Evolutionary conservation across 2,113 vertebrate genomes (phyloP), one percentile per base, ranked within the genome.

Genomic region (Gopherus evgoodei): DNA sequence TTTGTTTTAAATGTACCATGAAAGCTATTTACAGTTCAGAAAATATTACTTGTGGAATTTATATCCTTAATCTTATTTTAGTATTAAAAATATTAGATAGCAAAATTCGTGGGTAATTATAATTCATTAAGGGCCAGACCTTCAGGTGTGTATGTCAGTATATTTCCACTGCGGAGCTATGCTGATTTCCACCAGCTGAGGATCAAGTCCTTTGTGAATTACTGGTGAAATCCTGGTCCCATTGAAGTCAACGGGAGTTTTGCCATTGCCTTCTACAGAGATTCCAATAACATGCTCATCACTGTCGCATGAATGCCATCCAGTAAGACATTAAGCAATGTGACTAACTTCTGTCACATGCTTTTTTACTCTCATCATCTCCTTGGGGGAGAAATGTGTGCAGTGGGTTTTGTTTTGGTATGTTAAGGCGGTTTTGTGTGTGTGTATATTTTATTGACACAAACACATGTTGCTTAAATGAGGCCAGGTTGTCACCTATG

Each of bases 251-350:
- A 86, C 31, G 35, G 24, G 56, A 59, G 75, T 90, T 93, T 94
- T 89, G 85, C 76, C 89, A 83, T 21, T 93, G 81, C 50, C 24
- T 94, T 90, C 53, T 88, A 88, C 38, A 31, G 24, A 88, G 44
- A 29, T 53, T 81, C 59, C 76, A 78, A 54, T 27, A 82, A 62
- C 12, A 59, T 56, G 21, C 59, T 52, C 22, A 86, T 92, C 81
- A 22, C 69, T 90, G 82, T 72, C n/a, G 53, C 75, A 50, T 11
- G 24, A 89, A 89, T 84, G 69, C 54, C 78, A 81, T 90, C 79
- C 44, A 83, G 82, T 27, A 86, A 52, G 22, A 21, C 29, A 59
- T 31, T 31, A 38, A 72, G 27, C 53, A 84, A 86, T 1, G 38
- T 14, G 24, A 49, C 85, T 50, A 91, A 80, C 14, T 31, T 52